A percentile compares a stretch with the other conserved stretches of the same genome.
Evolutionary conservation across 2,113 vertebrate genomes (phyloP).

Genomic region (Bostrychus sinensis): DNA sequence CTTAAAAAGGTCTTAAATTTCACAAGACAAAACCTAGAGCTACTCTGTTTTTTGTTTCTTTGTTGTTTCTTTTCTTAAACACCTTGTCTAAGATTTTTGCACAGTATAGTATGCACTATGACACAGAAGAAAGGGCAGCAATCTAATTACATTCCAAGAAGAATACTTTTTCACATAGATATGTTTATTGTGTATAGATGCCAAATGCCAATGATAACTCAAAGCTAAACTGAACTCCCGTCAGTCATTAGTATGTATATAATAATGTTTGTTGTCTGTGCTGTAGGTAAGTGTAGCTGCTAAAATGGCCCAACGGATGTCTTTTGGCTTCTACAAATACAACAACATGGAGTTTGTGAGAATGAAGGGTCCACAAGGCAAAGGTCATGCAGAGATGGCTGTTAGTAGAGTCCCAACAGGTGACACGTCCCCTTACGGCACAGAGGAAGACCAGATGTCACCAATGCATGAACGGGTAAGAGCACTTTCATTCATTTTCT

Average conservation of each 20-base stretch:
- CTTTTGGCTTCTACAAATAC: conserved; percentile 98
- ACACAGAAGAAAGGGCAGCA: too few species aligned
- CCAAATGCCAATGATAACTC: too few species aligned
- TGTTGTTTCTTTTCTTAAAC: too few species aligned
- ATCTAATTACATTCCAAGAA: too few species aligned
- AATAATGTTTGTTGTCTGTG: background rate
- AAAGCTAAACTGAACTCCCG: too few species aligned
- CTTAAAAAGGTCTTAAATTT: too few species aligned
- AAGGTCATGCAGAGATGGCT: conserved; percentile 98
- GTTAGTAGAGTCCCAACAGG: conserved; percentile 94
- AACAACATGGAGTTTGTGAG: conserved; percentile 99
- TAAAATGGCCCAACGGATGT: conserved; percentile 98
- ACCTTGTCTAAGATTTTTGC: background rate
- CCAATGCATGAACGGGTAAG: conserved; percentile 91
- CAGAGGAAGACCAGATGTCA: conserved; percentile 91
- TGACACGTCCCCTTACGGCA: conserved; percentile 92
- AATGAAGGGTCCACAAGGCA: conserved; percentile 98
- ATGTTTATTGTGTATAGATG: too few species aligned
- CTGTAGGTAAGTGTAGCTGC: conserved; percentile 95
- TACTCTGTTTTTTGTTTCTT: too few species aligned
- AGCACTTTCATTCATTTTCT: background rate
- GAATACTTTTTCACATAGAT: too few species aligned
- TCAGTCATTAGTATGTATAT: too few species aligned
- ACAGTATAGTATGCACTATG: too few species aligned
- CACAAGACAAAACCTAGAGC: too few species aligned